These are phyloP conservation scores for Terebella lapidaria DNA, from an alignment of 2,888 invertebrate genomes.

Conservation along the genomic window DNA sequence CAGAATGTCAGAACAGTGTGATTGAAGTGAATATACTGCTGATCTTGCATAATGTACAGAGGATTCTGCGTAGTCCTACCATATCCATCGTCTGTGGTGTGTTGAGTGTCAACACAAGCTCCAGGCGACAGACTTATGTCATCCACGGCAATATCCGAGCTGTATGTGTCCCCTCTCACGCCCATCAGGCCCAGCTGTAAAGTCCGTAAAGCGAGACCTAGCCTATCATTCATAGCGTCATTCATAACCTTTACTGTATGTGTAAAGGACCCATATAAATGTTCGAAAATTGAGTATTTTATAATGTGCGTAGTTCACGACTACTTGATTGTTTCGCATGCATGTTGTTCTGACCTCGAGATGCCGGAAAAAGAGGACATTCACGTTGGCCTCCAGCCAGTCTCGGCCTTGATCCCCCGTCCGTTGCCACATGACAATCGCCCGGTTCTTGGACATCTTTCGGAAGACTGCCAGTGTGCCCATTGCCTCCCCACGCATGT, in stretches of 20 bases:
- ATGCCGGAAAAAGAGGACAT: constrained; percentile 9
- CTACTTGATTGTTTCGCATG: no score
- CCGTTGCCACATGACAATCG: constrained; percentile 15
- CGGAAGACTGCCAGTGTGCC: constrained; percentile 17
- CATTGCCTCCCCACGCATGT: constrained; percentile 15
- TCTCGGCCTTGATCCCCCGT: constrained; percentile 14
- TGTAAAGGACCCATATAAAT: no score
- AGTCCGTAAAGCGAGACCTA: no score
- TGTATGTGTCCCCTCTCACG: constrained; percentile 12
- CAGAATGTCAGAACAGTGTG: no score
- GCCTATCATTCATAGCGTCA: no score
- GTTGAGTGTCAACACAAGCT: constrained; percentile 5
- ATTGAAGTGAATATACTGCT: no score
- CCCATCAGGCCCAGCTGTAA: constrained; percentile 18
- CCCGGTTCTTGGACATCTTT: neutral
- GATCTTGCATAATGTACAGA: no score
- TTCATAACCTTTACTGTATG: no score
- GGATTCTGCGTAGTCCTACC: no score
- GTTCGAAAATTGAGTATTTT: no score
- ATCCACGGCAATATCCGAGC: constrained; percentile 22
- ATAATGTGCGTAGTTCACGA: no score
- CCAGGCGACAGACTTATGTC: constrained; percentile 22
- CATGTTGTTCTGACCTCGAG: constrained; percentile 20
- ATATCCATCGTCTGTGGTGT: no score
- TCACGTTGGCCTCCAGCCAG: constrained; percentile 17